Evolutionary conservation across 2,113 vertebrate species (phyloP).

Genomic region (Pionites leucogaster): DNA sequence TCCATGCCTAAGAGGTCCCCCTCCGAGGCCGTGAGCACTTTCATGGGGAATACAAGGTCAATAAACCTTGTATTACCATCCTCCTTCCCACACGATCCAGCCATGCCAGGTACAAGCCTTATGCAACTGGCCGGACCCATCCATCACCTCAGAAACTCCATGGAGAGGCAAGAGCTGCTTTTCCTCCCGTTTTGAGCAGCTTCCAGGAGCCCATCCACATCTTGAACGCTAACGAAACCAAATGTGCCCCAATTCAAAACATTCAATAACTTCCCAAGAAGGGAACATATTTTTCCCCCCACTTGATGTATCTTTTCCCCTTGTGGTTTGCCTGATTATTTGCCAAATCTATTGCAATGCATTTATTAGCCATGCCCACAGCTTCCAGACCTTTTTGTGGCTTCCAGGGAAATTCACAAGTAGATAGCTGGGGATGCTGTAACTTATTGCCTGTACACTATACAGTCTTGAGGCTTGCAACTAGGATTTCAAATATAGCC

Average conservation of each 20-base stretch:
- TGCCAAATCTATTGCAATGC: slow-evolving; percentile 8
- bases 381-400: slow-evolving; percentile 50
- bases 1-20: fast-evolving
- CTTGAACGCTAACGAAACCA: slow-evolving; percentile 6
- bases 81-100: neutral
- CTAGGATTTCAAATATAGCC: neutral
- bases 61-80: neutral
- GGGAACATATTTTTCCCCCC: neutral
- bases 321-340: slow-evolving; percentile 54
- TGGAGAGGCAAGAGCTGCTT: fast-evolving
- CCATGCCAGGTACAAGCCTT: neutral
- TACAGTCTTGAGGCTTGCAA: neutral
- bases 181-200: neutral
- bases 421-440: neutral
- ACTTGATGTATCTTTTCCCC: neutral
- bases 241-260: neutral
- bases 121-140: neutral
- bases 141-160: neutral
- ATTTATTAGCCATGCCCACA: slow-evolving; percentile 25
- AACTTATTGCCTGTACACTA: fast-evolving
- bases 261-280: slow-evolving; percentile 6
- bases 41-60: fast-evolving
- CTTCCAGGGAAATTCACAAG: slow-evolving; percentile 14
- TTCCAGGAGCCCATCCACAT: neutral
- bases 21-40: neutral